phyloP scores from a whole-genome alignment of 2,113 vertebrate genomes.

The Lophura nycthemera region DNA sequence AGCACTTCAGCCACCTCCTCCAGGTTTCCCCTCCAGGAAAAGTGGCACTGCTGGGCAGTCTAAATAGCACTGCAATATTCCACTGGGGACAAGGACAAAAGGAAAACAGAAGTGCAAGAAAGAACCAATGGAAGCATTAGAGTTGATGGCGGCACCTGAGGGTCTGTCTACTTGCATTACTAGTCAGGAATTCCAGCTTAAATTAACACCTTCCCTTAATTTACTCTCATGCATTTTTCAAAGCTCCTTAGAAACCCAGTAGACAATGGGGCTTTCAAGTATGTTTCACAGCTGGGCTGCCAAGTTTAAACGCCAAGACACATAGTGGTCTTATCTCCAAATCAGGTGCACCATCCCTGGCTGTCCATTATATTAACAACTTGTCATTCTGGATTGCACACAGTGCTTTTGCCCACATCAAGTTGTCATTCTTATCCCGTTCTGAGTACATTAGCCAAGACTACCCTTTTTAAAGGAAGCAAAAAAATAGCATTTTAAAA shows the following conservation, averaged over 20 bases:
- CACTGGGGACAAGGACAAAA: background rate
- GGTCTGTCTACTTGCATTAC: background rate
- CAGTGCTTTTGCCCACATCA: background rate
- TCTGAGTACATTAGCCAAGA: background rate
- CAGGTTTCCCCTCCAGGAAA: background rate
- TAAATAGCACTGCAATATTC: background rate
- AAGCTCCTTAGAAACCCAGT: background rate
- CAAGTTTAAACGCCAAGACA: background rate
- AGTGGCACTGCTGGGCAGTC: background rate
- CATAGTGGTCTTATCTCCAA: background rate
- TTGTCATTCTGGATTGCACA: conserved; percentile 31
- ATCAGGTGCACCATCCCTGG: background rate
- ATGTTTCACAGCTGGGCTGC: background rate
- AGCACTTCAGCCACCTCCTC: background rate
- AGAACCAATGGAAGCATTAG: background rate
- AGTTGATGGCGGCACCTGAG: background rate
- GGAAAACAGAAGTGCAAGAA: background rate
- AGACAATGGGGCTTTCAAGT: background rate
- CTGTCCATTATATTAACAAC: conserved; percentile 25
- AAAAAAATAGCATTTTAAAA: background rate
- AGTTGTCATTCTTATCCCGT: conserved; percentile 8
- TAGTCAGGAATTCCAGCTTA: background rate
- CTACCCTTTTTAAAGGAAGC: background rate
- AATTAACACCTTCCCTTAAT: conserved; percentile 19
- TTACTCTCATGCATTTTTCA: background rate